These are phyloP conservation scores for Seira ritae DNA, from an alignment of 2,888 invertebrate genomes.

Conservation along the genomic window DNA sequence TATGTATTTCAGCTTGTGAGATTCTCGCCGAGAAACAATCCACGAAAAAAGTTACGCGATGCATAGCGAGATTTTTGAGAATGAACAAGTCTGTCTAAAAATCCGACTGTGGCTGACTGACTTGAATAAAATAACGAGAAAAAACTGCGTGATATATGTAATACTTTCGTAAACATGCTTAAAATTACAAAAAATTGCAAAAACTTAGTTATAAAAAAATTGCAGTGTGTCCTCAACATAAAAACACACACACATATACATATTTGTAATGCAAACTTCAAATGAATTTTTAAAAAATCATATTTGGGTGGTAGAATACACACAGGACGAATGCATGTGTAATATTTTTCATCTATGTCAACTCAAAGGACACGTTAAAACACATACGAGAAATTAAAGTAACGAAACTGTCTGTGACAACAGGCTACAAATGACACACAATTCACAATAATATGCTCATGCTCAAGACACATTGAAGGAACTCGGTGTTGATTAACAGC, in stretches of 20 bases:
- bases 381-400: neutral
- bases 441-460: neutral
- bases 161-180: neutral
- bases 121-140: neutral
- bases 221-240: neutral
- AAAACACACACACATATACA: neutral
- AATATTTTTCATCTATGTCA: neutral
- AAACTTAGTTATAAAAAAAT: neutral
- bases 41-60: conserved; percentile 53
- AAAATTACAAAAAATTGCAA: neutral
- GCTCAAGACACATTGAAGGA: neutral
- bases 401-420: neutral
- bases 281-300: neutral
- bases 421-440: neutral
- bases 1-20: no score
- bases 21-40: no score
- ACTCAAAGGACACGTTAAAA: neutral
- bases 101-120: conserved; percentile 25
- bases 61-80: conserved; percentile 54
- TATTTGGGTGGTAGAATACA: neutral
- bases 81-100: conserved; percentile 23
- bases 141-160: no score
- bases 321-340: neutral
- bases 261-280: no score
- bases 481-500: neutral